phyloP scores from a whole-genome alignment of 1,140 invertebrate genomes.

The Kradibia gibbosae region DNA sequence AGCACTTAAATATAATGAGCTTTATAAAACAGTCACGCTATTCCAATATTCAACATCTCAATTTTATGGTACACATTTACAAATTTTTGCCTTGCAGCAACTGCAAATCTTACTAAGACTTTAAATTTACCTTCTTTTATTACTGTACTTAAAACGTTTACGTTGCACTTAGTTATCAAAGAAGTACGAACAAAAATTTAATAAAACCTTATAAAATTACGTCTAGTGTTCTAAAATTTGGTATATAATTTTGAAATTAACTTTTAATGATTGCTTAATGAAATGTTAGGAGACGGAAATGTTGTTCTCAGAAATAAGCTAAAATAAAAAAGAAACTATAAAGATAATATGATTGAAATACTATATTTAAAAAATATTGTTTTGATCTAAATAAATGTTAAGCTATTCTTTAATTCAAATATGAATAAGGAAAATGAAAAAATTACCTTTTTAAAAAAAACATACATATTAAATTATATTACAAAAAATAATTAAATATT shows the following conservation, averaged over 20 bases:
- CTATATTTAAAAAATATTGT: no score
- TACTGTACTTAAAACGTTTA: not conserved
- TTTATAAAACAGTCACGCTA: not conserved
- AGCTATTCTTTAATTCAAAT: no score
- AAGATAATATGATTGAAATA: no score
- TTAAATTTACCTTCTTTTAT: not conserved
- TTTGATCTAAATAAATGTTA: no score
- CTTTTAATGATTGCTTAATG: not conserved
- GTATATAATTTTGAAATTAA: no score
- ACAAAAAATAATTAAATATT: no score
- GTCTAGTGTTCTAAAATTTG: not conserved
- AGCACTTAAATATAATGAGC: conserved; percentile 3
- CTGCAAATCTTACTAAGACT: not conserved
- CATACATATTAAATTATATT: no score
- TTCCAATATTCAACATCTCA: not conserved
- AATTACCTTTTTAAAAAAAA: no score
- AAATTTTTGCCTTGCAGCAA: not conserved
- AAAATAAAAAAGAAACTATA: no score
- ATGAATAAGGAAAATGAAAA: no score
- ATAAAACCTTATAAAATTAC: not conserved
- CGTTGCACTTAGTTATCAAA: not conserved
- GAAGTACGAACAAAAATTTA: not conserved
- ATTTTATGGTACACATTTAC: not conserved
- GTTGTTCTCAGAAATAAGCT: no score
- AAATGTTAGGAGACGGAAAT: no score